Percentiles rank a stretch among this genome's conserved stretches.
Conservation (phyloP, 2,113 vertebrate species). For the Glareola pratincola region DNA sequence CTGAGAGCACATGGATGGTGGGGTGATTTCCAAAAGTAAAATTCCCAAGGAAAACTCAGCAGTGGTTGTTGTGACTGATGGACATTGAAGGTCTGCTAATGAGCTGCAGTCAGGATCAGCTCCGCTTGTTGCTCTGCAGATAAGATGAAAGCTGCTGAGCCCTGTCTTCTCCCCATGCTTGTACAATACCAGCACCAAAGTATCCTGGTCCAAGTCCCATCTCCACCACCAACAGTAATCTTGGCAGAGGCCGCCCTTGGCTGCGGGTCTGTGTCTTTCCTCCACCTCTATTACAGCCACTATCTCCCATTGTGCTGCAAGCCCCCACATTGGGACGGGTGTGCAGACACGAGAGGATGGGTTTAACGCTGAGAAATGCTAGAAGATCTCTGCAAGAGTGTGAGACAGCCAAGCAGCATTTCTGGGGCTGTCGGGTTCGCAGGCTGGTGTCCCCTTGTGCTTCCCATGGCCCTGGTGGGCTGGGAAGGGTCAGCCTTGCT, state of each 20-base stretch:
- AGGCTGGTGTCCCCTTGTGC: too few relatives aligned
- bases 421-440: neutral
- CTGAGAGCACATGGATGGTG: neutral
- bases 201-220: neutral
- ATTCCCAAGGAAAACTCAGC: neutral
- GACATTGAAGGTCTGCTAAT: neutral
- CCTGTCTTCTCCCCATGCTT: neutral
- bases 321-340: accelerated
- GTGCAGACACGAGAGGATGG: accelerated
- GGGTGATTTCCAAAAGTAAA: neutral
- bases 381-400: neutral
- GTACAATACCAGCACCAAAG: neutral
- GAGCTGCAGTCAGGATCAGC: neutral
- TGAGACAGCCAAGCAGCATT: neutral
- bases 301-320: accelerated
- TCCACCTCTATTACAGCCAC: neutral
- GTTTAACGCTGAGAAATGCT: accelerated
- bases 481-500: neutral
- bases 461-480: neutral
- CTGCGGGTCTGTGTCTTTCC: accelerated
- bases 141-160: neutral
- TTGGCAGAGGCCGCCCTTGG: neutral
- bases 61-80: too few relatives aligned
- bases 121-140: neutral
- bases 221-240: neutral